phyloP scores from a whole-genome alignment of 2,888 invertebrate genomes.

The Ochropleura plecta region DNA sequence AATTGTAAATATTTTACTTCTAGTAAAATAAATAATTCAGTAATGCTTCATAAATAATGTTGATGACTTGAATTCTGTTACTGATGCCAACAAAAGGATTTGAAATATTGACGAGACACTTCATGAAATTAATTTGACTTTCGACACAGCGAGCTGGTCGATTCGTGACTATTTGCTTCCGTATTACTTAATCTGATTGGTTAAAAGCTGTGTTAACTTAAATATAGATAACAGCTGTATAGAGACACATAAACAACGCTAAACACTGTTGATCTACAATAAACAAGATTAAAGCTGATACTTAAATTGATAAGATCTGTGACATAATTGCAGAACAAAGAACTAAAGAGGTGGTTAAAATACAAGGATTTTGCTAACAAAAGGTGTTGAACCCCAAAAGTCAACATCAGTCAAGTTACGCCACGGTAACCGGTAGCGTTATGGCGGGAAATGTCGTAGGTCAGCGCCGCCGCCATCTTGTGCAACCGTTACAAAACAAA shows the following conservation, averaged over 20 bases:
- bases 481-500: constrained; percentile 42
- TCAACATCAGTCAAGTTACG: constrained; percentile 35
- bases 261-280: neutral
- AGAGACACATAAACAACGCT: constrained; percentile 2
- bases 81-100: neutral
- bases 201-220: constrained; percentile 19
- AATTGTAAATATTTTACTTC: neutral
- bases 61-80: too few species aligned
- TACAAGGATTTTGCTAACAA: constrained; percentile 26
- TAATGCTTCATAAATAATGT: neutral
- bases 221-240: constrained; percentile 45
- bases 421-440: constrained; percentile 43
- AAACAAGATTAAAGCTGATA: constrained; percentile 13
- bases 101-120: neutral
- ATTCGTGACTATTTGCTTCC: constrained; percentile 17
- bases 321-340: constrained; percentile 27
- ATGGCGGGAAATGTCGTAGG: constrained; percentile 61
- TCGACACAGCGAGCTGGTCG: neutral
- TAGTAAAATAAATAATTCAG: neutral
- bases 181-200: constrained; percentile 28
- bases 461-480: constrained; percentile 56
- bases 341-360: constrained; percentile 20
- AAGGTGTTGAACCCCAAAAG: constrained; percentile 11
- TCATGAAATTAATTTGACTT: neutral
- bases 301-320: constrained; percentile 33